Percentiles rank a stretch among this genome's conserved stretches.
phyloP scores from a whole-genome alignment of 1,140 invertebrate species.

The Pseudomyrmex pallidus region DNA sequence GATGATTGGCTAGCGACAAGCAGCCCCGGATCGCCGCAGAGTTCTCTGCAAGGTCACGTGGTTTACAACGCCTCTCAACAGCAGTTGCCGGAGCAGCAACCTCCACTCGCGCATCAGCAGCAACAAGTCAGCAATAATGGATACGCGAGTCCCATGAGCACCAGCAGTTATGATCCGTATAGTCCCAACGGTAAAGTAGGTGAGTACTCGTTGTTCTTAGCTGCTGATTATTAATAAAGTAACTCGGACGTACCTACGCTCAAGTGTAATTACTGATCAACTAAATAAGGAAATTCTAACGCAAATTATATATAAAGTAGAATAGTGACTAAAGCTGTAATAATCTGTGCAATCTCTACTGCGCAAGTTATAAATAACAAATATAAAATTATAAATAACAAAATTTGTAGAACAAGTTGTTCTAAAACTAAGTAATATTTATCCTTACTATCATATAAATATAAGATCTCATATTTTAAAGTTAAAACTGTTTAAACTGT shows the following conservation, averaged over 20 bases:
- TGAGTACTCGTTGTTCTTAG: slow-evolving; percentile 83
- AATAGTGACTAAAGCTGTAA: no score
- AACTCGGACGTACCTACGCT: neutral
- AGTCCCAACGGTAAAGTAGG: slow-evolving; percentile 94
- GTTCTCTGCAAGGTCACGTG: slow-evolving; percentile 84
- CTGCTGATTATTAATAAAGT: neutral
- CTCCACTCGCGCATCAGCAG: slow-evolving; percentile 84
- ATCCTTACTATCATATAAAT: no score
- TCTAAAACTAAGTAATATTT: no score
- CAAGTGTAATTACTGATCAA: neutral
- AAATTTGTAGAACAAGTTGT: no score
- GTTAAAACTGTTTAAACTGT: no score
- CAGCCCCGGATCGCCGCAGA: slow-evolving; percentile 87
- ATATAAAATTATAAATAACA: no score
- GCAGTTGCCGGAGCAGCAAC: slow-evolving; percentile 71
- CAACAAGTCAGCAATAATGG: slow-evolving; percentile 89
- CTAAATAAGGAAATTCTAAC: neutral
- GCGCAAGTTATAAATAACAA: no score
- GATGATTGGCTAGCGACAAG: slow-evolving; percentile 88
- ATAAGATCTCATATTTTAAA: no score
- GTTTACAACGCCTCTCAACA: slow-evolving; percentile 73
- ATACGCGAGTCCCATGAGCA: slow-evolving; percentile 93
- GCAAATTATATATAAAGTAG: neutral
- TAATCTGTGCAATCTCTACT: no score
- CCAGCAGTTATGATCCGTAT: slow-evolving; percentile 93